Conservation (phyloP, 2,797 vertebrate genomes). For the Paratrypauchen microcephalus region DNA sequence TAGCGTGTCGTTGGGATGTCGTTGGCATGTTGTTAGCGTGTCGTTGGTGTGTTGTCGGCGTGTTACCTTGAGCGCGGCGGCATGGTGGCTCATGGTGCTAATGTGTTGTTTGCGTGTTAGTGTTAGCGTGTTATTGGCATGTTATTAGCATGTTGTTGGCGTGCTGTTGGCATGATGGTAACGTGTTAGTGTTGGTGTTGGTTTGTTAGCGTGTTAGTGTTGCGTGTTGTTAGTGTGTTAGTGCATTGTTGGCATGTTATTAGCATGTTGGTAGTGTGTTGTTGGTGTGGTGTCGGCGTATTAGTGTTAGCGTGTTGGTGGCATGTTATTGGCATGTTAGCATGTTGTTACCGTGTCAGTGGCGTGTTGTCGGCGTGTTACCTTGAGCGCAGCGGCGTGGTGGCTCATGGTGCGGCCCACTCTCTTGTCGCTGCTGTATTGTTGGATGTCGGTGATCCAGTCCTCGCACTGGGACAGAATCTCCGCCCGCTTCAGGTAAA, state of each 20-base stretch:
- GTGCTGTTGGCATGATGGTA: too few relatives aligned
- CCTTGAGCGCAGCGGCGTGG: constrained; percentile 92
- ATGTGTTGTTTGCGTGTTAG: constrained; percentile 2
- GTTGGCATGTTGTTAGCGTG: too few relatives aligned
- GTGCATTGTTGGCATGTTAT: constrained; percentile 65
- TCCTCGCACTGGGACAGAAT: constrained; percentile 98
- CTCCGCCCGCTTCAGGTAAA: constrained; percentile 96
- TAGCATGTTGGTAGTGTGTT: too few relatives aligned
- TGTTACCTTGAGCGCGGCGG: too few relatives aligned
- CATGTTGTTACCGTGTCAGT: constrained; percentile 10
- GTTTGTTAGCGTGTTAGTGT: background rate
- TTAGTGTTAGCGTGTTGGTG: background rate
- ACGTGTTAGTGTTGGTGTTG: background rate
- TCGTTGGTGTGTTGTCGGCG: too few relatives aligned
- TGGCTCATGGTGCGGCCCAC: constrained; percentile 69
- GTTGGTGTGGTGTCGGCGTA: constrained; percentile 55
- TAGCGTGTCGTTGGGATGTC: too few relatives aligned
- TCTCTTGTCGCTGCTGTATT: constrained; percentile 98
- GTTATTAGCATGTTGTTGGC: too few relatives aligned
- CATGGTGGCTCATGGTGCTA: background rate
- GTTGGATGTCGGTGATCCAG: constrained; percentile 98
- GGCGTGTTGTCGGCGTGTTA: constrained; percentile 63
- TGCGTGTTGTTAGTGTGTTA: constrained; percentile 15
- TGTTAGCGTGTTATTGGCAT: too few relatives aligned
- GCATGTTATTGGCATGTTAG: background rate